Base-by-base conservation (phyloP, 2,888 invertebrate genomes). In the Coelinius sp. region DNA sequence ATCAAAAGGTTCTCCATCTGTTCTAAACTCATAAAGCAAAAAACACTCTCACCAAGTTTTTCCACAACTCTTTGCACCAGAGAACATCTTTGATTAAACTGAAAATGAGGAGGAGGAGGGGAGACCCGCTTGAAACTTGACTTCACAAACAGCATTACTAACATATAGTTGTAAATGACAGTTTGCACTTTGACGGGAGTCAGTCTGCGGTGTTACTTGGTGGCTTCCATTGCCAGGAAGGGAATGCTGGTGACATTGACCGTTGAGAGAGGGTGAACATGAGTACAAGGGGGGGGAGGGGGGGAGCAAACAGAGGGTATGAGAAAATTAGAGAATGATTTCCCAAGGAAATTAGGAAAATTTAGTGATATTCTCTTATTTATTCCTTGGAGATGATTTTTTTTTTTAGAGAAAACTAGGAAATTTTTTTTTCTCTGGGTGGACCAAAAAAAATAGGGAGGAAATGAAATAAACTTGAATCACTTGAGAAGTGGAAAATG, bases 111-210 rank as follows among this genome's bases (percentile, higher is more conserved):
- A 5, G 12, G 24, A 8, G 25, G n/a, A 53, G 8, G 12, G 2
- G 24, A 24, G n/a, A 10, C 12, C n/a, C 24, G 25, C 24, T 53
- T 10, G 53, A 7, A 53, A 53, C 24, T 53, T 52, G 8, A 20
- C 53, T 2, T 49, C 53, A 53, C 53, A 53, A 53, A 53, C 25
- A 25, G 53, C 53, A 53, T 53, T 53, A 25, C 27, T 53, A 53
- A 53, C 53, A 27, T 27, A 53, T 27, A 53, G 27, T 53, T 53
- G 25, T 27, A 53, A 53, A 53, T 27, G 24, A 14, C 53, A 35
- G 35, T 35, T 59, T 59, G 59, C 59, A 59, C 59, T 59, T 84
- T 84, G 83, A 84, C 82, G 82, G 82, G 82, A 79, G 44, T 66
- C 20, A 49, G 27, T 52, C 31, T 66, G 38, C 10, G 31, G 20